These are phyloP conservation scores for Ectemnius lituratus DNA, from an alignment of 2,888 invertebrate genomes.

Conservation along the genomic window DNA sequence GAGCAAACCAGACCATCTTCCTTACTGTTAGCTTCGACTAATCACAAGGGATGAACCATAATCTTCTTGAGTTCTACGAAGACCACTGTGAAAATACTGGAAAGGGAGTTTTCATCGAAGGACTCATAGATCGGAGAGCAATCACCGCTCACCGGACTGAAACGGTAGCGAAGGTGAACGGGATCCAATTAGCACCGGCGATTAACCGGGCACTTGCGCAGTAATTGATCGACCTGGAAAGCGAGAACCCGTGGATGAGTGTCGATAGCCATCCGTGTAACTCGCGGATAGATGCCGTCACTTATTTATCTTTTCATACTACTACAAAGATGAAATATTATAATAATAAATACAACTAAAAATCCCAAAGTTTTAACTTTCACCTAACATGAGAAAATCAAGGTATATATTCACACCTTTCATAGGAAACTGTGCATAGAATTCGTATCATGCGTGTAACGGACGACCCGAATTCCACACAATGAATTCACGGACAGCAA, in stretches of 20 bases:
- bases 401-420: not conserved
- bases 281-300: too few species aligned
- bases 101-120: constrained; percentile 23
- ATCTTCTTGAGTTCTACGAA: not conserved
- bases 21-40: too few species aligned
- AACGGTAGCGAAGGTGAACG: constrained; percentile 45
- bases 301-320: too few species aligned
- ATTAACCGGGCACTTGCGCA: constrained; percentile 51
- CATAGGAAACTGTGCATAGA: constrained; percentile 40
- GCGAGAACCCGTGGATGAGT: constrained; percentile 19
- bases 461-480: constrained; percentile 52
- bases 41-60: too few species aligned
- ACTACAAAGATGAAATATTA: not conserved
- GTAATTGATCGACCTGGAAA: constrained; percentile 30
- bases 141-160: constrained; percentile 28
- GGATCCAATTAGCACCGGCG: constrained; percentile 49
- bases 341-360: too few species aligned
- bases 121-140: constrained; percentile 11
- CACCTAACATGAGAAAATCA: constrained; percentile 28
- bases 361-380: too few species aligned
- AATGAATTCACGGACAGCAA: constrained; percentile 15
- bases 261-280: too few species aligned
- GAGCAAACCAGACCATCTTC: too few species aligned
- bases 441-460: constrained; percentile 36
- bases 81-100: not conserved